Evolutionary conservation across 1,140 invertebrate genomes (phyloP).

Genomic region (Meloidogyne exigua): DNA sequence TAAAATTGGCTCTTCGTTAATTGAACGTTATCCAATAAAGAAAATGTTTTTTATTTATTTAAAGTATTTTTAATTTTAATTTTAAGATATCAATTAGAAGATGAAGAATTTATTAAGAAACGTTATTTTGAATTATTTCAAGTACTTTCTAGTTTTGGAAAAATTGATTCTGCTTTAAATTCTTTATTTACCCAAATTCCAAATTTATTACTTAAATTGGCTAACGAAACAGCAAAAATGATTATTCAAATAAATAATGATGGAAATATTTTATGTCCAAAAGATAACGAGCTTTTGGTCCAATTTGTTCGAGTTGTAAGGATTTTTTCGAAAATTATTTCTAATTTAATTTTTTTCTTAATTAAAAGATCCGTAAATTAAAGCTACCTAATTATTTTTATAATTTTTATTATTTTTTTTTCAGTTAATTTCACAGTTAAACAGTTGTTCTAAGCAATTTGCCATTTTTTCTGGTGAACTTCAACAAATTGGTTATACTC

Average conservation of each 20-base stretch:
- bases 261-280: constrained; percentile 5
- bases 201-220: constrained; percentile 26
- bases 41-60: background rate
- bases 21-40: constrained; percentile 23
- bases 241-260: constrained; percentile 37
- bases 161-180: constrained; percentile 48
- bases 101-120: constrained; percentile 17
- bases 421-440: constrained; percentile 17
- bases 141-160: constrained; percentile 50
- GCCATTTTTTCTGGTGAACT: constrained; percentile 29
- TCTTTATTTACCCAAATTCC: constrained; percentile 27
- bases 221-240: constrained; percentile 47
- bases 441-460: constrained; percentile 18
- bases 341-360: background rate
- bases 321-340: no score
- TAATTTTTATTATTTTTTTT: constrained; percentile 1
- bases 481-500: constrained; percentile 6
- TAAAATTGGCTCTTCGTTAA: constrained; percentile 24
- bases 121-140: constrained; percentile 35
- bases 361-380: no score
- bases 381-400: no score
- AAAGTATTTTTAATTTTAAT: background rate
- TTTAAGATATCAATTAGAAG: constrained; percentile 13
- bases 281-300: constrained; percentile 25
- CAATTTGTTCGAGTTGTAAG: constrained; percentile 19